Conservation (phyloP, 2,888 invertebrate genomes). For the Taenaris catops region DNA sequence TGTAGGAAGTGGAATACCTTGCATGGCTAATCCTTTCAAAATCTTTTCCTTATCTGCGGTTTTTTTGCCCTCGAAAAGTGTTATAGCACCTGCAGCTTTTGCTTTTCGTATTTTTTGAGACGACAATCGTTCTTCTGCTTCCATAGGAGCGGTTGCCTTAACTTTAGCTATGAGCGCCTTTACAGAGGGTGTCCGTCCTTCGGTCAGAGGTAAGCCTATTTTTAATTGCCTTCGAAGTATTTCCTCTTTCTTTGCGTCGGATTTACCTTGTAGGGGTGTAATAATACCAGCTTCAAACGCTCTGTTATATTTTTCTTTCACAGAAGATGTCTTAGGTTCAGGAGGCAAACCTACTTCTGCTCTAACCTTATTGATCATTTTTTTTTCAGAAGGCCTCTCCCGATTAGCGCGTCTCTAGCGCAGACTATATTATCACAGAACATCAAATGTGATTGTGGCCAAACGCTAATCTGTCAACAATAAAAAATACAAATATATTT, state of each 20-base stretch:
- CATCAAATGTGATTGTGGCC: no score
- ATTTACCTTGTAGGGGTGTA: conserved; percentile 31
- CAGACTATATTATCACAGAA: no score
- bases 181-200: conserved; percentile 30
- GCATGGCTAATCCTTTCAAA: conserved; percentile 35
- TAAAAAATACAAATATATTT: no score
- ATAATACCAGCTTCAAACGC: conserved; percentile 30
- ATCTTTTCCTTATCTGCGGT: conserved; percentile 38
- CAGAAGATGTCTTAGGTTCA: conserved; percentile 24
- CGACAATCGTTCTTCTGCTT: conserved; percentile 30
- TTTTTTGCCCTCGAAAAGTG: conserved; percentile 26
- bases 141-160: conserved; percentile 30
- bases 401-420: no score
- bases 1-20: conserved; percentile 43
- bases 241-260: conserved; percentile 29
- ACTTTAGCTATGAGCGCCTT: conserved; percentile 26
- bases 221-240: conserved; percentile 26
- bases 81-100: conserved; percentile 21
- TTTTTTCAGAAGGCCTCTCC: conserved; percentile 34
- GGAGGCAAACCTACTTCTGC: conserved; percentile 16
- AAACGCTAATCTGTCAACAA: no score
- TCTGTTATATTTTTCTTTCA: conserved; percentile 27
- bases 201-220: conserved; percentile 27
- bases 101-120: conserved; percentile 23
- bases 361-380: conserved; percentile 30